Conservation (phyloP, 2,113 vertebrate species). For the Agelaius tricolor region DNA sequence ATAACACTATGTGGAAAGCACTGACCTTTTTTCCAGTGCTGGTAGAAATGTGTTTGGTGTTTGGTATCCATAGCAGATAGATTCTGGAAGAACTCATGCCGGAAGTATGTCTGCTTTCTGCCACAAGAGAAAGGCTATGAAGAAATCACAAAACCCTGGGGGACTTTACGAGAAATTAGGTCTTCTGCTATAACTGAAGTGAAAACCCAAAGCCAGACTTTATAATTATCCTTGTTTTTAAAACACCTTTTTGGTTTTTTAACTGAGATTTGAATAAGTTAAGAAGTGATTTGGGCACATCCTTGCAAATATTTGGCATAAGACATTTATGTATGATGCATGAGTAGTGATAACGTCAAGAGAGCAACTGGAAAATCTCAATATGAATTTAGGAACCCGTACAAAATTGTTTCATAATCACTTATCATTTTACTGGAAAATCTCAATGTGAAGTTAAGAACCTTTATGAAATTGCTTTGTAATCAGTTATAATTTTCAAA, state of each 20-base stretch:
- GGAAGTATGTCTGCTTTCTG: neutral
- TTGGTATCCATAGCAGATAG: conserved; percentile 33
- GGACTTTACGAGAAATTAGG: neutral
- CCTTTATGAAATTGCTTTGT: neutral
- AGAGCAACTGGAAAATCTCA: neutral
- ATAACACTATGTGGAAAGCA: neutral
- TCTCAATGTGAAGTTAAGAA: neutral
- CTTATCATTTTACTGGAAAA: neutral
- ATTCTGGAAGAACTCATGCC: neutral
- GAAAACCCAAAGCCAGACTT: neutral
- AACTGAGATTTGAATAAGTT: neutral
- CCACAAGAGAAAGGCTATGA: neutral
- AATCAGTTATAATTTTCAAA: neutral
- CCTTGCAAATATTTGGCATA: neutral
- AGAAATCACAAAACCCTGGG: neutral
- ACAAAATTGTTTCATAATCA: neutral
- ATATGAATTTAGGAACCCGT: neutral
- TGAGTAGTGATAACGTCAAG: neutral
- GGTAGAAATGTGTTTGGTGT: neutral
- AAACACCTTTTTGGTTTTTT: neutral
- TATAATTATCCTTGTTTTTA: neutral
- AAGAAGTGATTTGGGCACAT: neutral
- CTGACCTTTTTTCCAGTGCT: neutral
- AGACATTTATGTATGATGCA: neutral
- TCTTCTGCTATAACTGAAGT: neutral